These are phyloP conservation scores for Chiroxiphia lanceolata DNA, from an alignment of 2,797 vertebrate species.

Conservation along the genomic window DNA sequence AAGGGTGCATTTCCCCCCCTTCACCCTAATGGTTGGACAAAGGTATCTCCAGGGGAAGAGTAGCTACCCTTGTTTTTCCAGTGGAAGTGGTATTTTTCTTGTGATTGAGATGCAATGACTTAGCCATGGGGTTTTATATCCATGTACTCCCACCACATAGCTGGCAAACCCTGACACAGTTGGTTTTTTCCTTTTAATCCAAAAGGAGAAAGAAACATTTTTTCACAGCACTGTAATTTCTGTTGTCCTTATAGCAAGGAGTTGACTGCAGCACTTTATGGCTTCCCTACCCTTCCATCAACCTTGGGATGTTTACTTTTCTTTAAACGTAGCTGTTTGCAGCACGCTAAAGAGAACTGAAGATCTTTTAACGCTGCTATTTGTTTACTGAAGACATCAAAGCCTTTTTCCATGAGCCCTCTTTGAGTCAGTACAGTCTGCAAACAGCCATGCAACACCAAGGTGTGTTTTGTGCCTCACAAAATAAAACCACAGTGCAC, in stretches of 20 bases:
- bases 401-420: neutral
- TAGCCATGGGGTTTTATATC: neutral
- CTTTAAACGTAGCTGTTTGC: conserved; percentile 44
- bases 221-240: neutral
- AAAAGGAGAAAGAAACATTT: neutral
- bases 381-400: conserved; percentile 59
- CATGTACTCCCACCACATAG: accelerated
- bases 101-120: neutral
- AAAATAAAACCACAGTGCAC: neutral
- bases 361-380: conserved; percentile 31
- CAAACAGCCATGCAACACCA: neutral
- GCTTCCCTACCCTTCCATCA: conserved; percentile 40
- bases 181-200: neutral
- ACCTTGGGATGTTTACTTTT: conserved; percentile 42
- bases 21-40: neutral
- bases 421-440: neutral
- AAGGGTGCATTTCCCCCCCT: neutral
- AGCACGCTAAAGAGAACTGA: conserved; percentile 22
- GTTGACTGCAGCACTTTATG: neutral
- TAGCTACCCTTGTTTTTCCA: neutral
- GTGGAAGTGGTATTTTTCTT: neutral
- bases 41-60: neutral
- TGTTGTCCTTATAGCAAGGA: neutral
- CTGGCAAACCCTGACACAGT: neutral
- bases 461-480: neutral